A percentile compares a stretch with the other conserved stretches of the same genome.
phyloP scores from a whole-genome alignment of 1,140 invertebrate genomes.

The Periplaneta americana region DNA sequence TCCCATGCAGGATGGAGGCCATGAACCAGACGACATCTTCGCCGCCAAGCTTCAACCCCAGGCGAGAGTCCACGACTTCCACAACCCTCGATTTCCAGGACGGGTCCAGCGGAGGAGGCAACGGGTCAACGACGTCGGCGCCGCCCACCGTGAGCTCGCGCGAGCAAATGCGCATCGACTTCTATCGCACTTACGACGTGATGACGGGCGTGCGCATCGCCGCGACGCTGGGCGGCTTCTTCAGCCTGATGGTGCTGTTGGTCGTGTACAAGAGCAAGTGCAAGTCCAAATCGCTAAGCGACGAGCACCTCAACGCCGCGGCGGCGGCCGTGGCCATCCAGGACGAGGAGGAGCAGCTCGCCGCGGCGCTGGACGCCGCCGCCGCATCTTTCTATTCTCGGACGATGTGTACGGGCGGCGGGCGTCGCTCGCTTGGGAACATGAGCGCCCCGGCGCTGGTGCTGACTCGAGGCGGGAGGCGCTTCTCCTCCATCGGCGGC shows the following conservation, averaged over 20 bases:
- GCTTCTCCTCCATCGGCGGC: constrained; percentile 11
- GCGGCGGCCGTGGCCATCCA: constrained; percentile 60
- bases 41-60: too few species aligned
- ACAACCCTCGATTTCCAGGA: too few species aligned
- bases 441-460: constrained; percentile 15
- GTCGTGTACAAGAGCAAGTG: constrained; percentile 79
- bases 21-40: not conserved
- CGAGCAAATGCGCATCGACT: constrained; percentile 64
- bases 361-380: not conserved
- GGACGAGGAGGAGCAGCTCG: constrained; percentile 56
- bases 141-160: constrained; percentile 26
- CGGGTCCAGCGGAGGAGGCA: not conserved
- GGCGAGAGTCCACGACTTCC: too few species aligned
- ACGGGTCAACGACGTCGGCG: not conserved
- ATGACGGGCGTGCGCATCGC: constrained; percentile 85
- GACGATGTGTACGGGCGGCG: not conserved
- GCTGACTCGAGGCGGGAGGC: not conserved
- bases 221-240: constrained; percentile 81
- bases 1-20: not conserved
- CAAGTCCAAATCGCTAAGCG: constrained; percentile 44
- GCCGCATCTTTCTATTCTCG: not conserved
- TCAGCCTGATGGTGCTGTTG: constrained; percentile 79
- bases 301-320: constrained; percentile 48
- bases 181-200: constrained; percentile 85
- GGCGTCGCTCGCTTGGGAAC: constrained; percentile 18